Base-by-base conservation (phyloP, 2,113 vertebrate genomes). In the Mirza zaza region DNA sequence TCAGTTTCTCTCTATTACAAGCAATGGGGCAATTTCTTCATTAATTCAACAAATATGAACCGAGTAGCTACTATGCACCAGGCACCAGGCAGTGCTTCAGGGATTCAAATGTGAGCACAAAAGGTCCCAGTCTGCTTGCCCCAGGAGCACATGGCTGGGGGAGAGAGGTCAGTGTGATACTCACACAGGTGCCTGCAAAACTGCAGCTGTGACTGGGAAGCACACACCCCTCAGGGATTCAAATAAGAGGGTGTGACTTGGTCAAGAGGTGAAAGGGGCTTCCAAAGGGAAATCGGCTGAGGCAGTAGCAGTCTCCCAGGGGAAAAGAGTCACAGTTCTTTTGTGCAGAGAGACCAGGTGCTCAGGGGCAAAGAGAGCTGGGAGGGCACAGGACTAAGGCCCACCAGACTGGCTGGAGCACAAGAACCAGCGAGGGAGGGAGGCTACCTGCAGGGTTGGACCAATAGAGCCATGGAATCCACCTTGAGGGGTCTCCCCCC, bases 171-270 rank as follows among this genome's bases (percentile, higher is more conserved):
- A 42, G 21, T 0, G 34, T 20, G 48, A 4, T 0, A 27, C 42
- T 14, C 55, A 5, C 18, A 11, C 6, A 8, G 9, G n/a, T 8
- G 13, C 8, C 10, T 0, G 25, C 27, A 5, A 63, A 77, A 7
- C 23, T 11, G 18, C 3, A 18, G 1, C 27, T 48, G 32, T 23
- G 32, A 39, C 73, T 20, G 23, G 27, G 55, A 67, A 57, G 73
- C 15, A 4, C 36, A 15, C 17, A 2, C 0, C 57, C 32, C 45
- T 29, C 29, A 2, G 17, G 4, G 27, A n/a, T 67, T 34, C 11
- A 36, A 59, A 68, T 23, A 90, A 18, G 48, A 17, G 15, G 17
- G 17, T 5, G 63, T 15, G 45, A 65, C 71, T 14, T 23, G 5
- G 3, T 23, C 23, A 13, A 55, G 70, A 63, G 13, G 55, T 48